Evolutionary conservation across 2,113 vertebrate genomes (phyloP).

Genomic region (Thymallus thymallus): DNA sequence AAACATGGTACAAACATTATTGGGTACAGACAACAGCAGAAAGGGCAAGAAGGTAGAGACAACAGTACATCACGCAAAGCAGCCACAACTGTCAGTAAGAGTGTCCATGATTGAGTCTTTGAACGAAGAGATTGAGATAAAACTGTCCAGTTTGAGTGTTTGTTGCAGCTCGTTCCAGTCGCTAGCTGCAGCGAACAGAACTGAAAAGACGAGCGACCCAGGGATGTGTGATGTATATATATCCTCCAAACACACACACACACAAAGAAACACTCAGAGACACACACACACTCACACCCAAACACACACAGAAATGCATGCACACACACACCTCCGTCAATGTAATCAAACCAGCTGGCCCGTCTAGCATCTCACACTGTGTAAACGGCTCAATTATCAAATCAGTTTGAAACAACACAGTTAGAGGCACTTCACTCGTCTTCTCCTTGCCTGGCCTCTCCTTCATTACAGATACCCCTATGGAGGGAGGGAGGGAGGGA

Average conservation of each 20-base stretch:
- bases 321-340: background rate
- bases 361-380: conserved; percentile 4
- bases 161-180: no score
- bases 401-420: conserved; percentile 37
- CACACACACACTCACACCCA: background rate
- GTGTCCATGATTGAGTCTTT: no score
- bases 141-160: no score
- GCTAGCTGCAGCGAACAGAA: no score
- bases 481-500: background rate
- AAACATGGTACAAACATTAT: no score
- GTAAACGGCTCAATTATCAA: conserved; percentile 51
- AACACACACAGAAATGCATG: conserved; percentile 1
- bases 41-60: no score
- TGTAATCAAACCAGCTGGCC: conserved; percentile 50
- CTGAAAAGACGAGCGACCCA: no score
- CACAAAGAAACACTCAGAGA: background rate
- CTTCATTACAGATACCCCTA: background rate
- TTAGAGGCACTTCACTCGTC: conserved; percentile 35
- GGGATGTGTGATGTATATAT: no score
- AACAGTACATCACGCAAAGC: no score
- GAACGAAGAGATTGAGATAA: no score
- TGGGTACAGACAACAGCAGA: no score
- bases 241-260: background rate
- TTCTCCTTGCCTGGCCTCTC: conserved; percentile 1
- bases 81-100: no score